These are phyloP conservation scores for Diprion similis DNA, from an alignment of 1,140 invertebrate genomes.

Conservation along the genomic window DNA sequence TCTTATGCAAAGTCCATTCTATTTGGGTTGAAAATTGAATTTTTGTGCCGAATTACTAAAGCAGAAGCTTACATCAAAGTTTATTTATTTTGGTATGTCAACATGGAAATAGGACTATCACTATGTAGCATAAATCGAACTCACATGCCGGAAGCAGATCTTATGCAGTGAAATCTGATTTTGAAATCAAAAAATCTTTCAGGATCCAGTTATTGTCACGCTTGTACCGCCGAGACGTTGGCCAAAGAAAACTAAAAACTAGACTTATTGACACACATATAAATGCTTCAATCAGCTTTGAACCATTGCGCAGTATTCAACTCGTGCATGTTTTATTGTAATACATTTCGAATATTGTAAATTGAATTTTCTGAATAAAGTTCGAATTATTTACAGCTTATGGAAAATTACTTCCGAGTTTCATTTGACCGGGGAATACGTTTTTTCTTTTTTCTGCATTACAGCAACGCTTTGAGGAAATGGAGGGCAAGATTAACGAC, in stretches of 20 bases:
- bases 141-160: neutral
- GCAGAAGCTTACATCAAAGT: too few species aligned
- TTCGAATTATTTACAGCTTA: conserved; percentile 19
- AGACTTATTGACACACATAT: neutral
- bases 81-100: too few species aligned
- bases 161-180: neutral
- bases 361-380: conserved; percentile 41
- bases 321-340: neutral
- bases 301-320: neutral
- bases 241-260: conserved; percentile 50
- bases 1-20: too few species aligned
- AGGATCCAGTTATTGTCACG: conserved; percentile 53
- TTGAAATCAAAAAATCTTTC: conserved; percentile 31
- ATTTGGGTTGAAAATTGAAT: too few species aligned
- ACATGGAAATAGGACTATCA: too few species aligned
- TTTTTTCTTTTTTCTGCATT: conserved; percentile 44
- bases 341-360: conserved; percentile 11
- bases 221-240: conserved; percentile 51
- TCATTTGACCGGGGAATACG: conserved; percentile 41
- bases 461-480: conserved; percentile 58
- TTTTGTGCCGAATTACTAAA: too few species aligned
- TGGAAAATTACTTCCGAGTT: conserved; percentile 35
- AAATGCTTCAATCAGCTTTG: neutral
- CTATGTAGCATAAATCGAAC: too few species aligned
- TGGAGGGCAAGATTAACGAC: conserved; percentile 58